Conservation (phyloP, 2,113 vertebrate species). For the Xenotilapia caudafasciata region DNA sequence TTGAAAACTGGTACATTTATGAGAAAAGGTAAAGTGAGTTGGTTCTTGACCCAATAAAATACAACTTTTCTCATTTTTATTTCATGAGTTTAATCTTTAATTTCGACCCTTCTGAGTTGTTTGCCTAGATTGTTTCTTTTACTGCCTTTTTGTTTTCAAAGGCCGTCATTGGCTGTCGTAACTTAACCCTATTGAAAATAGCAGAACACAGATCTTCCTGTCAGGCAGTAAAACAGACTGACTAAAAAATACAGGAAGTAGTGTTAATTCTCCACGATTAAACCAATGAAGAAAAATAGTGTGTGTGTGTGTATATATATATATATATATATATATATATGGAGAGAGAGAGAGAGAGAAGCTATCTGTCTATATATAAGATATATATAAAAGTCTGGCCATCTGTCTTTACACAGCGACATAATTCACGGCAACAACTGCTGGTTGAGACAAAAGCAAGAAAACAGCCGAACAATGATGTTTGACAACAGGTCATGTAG, state of each 20-base stretch:
- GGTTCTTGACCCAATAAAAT: not conserved
- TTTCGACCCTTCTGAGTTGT: not conserved
- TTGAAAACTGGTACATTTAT: not conserved
- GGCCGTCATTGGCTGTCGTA: rapidly evolving
- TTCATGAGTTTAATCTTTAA: not conserved
- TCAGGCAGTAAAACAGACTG: not conserved
- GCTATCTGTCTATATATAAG: too few relatives aligned
- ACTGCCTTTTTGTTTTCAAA: not conserved
- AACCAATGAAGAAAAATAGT: not conserved
- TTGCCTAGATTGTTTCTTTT: not conserved
- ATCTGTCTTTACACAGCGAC: not conserved
- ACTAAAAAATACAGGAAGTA: not conserved
- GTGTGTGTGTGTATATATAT: rapidly evolving
- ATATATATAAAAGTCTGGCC: not conserved
- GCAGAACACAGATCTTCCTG: not conserved
- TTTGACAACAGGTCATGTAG: not conserved
- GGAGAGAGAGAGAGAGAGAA: rapidly evolving
- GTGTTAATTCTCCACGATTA: not conserved
- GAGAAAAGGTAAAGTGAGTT: not conserved
- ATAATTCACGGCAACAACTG: not conserved
- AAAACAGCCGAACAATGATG: not conserved
- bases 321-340: rapidly evolving
- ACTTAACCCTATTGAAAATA: not conserved
- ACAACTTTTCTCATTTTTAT: not conserved
- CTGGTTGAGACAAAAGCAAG: not conserved